These are phyloP conservation scores for Zophobas morio DNA, from an alignment of 1,140 invertebrate genomes.

Conservation along the genomic window DNA sequence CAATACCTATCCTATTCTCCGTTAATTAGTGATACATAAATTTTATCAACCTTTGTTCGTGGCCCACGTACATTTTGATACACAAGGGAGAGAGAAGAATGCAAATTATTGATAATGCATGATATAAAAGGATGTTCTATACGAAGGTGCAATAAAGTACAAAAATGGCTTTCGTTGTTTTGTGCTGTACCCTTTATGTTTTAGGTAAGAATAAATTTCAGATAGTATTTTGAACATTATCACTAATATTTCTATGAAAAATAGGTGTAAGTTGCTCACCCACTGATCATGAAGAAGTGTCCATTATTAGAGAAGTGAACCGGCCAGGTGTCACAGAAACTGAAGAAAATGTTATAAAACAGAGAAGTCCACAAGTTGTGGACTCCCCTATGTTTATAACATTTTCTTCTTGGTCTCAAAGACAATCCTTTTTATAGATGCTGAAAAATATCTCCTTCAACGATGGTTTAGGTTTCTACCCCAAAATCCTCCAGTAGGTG, in stretches of 20 bases:
- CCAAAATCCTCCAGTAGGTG: not conserved
- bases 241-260: too few relatives aligned
- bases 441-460: conserved; percentile 11
- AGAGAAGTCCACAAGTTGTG: not conserved
- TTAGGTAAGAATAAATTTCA: conserved; percentile 7
- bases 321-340: too few relatives aligned
- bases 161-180: conserved; percentile 16
- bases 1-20: too few relatives aligned
- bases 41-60: too few relatives aligned
- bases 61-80: too few relatives aligned
- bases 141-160: not conserved
- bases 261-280: too few relatives aligned
- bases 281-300: too few relatives aligned
- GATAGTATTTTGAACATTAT: too few relatives aligned
- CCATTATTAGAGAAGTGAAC: too few relatives aligned
- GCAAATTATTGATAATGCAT: conserved; percentile 10
- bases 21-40: too few relatives aligned
- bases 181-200: conserved; percentile 1
- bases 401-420: not conserved
- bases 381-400: not conserved
- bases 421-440: not conserved
- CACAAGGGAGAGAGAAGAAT: too few relatives aligned
- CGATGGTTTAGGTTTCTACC: conserved; percentile 20
- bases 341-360: too few relatives aligned
- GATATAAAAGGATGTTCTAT: not conserved